Evolutionary conservation across 1,140 invertebrate genomes (phyloP).

Genomic region (Ectropis grisescens): DNA sequence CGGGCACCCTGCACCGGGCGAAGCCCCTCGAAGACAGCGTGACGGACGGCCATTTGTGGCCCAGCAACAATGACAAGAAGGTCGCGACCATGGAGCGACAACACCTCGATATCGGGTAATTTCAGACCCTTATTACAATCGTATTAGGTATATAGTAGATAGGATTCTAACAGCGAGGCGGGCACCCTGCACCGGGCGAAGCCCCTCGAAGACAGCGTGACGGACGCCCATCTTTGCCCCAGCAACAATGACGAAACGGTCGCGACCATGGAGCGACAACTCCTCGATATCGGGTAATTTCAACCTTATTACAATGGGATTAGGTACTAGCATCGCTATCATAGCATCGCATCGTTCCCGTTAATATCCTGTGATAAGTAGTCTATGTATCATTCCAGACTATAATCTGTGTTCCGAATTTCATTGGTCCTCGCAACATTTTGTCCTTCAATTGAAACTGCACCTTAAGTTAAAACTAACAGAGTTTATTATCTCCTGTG

Average conservation of each 20-base stretch:
- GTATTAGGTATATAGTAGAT: too few relatives aligned
- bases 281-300: conserved; percentile 92
- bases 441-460: too few relatives aligned
- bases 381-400: too few relatives aligned
- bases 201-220: conserved; percentile 54
- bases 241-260: conserved; percentile 86
- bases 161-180: conserved; percentile 73
- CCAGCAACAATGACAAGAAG: conserved; percentile 86
- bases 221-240: conserved; percentile 57
- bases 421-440: too few relatives aligned
- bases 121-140: background rate
- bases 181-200: conserved; percentile 50
- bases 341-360: too few relatives aligned
- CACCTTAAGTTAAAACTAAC: too few relatives aligned
- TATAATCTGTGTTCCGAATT: too few relatives aligned
- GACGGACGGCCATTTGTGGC: conserved; percentile 56
- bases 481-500: too few relatives aligned
- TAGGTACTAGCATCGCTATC: too few relatives aligned
- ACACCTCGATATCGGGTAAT: conserved; percentile 91
- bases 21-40: conserved; percentile 54
- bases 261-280: conserved; percentile 80
- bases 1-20: conserved; percentile 51
- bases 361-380: too few relatives aligned
- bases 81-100: conserved; percentile 79
- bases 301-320: too few relatives aligned